phyloP scores from a whole-genome alignment of 2,797 vertebrate genomes.

The Lindbergichthys nudifrons region DNA sequence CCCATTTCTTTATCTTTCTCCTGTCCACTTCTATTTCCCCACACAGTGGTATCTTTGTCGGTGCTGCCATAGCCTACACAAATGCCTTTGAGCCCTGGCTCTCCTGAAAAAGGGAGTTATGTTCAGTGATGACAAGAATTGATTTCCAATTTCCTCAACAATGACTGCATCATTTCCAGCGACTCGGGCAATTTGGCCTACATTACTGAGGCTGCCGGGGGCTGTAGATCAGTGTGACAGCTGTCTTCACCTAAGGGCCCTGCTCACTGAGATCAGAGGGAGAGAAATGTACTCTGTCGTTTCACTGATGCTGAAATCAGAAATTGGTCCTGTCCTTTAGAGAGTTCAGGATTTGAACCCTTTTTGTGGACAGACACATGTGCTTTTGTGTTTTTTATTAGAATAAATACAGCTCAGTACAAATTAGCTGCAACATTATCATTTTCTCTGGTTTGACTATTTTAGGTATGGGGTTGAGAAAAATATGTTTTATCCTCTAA shows the following conservation, averaged over 20 bases:
- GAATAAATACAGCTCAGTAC: not conserved
- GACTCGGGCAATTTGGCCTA: constrained; percentile 92
- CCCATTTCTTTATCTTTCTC: constrained; percentile 44
- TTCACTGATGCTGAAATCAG: constrained; percentile 26
- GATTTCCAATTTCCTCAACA: constrained; percentile 96
- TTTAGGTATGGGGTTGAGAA: too few relatives aligned
- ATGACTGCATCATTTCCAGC: constrained; percentile 92
- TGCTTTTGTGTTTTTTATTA: constrained; percentile 17
- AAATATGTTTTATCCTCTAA: too few relatives aligned
- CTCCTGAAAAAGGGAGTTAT: constrained; percentile 87
- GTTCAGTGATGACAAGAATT: constrained; percentile 93
- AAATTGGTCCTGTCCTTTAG: constrained; percentile 45
- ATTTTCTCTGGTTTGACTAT: too few relatives aligned
- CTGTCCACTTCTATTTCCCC: constrained; percentile 43
- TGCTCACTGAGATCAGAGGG: constrained; percentile 74
- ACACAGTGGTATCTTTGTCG: constrained; percentile 42
- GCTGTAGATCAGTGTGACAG: constrained; percentile 92
- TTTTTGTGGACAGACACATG: constrained; percentile 26
- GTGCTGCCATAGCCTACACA: constrained; percentile 57
- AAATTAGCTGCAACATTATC: too few relatives aligned
- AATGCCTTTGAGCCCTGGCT: constrained; percentile 71
- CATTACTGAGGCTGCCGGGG: constrained; percentile 84
- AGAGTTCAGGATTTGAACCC: constrained; percentile 35
- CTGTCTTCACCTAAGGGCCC: constrained; percentile 83
- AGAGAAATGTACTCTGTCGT: constrained; percentile 13